phyloP scores from a whole-genome alignment of 2,113 vertebrate species.

The Nothocercus nigrocapillus region DNA sequence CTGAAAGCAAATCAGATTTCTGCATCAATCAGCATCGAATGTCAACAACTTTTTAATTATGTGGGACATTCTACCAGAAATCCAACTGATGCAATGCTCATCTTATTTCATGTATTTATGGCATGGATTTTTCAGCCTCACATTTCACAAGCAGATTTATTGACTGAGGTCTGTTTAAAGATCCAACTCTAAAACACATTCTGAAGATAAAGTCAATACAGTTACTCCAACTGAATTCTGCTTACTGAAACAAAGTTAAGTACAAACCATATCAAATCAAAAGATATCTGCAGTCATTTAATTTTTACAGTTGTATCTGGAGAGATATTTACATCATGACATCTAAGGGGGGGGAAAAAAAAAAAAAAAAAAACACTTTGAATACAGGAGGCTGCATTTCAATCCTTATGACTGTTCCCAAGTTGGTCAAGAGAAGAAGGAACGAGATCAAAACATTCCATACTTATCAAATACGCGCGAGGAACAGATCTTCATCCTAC shows the following conservation, averaged over 20 bases:
- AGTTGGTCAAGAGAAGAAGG: not conserved
- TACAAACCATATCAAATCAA: fast-evolving
- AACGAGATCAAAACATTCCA: not conserved
- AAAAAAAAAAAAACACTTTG: not conserved
- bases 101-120: not conserved
- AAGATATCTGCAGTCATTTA: not conserved
- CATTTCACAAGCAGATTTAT: not conserved
- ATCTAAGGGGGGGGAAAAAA: too few species aligned
- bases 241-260: not conserved
- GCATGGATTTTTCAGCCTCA: not conserved
- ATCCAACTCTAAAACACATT: not conserved
- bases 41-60: not conserved
- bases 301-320: not conserved
- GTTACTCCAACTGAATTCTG: not conserved
- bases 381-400: not conserved
- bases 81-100: not conserved
- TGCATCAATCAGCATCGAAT: not conserved
- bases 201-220: not conserved
- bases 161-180: not conserved
- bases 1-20: not conserved
- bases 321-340: fast-evolving
- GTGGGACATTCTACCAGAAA: not conserved
- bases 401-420: not conserved
- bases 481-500: not conserved
- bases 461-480: not conserved